These are phyloP conservation scores for Halictus rubicundus DNA, from an alignment of 1,140 invertebrate species.

Conservation along the genomic window DNA sequence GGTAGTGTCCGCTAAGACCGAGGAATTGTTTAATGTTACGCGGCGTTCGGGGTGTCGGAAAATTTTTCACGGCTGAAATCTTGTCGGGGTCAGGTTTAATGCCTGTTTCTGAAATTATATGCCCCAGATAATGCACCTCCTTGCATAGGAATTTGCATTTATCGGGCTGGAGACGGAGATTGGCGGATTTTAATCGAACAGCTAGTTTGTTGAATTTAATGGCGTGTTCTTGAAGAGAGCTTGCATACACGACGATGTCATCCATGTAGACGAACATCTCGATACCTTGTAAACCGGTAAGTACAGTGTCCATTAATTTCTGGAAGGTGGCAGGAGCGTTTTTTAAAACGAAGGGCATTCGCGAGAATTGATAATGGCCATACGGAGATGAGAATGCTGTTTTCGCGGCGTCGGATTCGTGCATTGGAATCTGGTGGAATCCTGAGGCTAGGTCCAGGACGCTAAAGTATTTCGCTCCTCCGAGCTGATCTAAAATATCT, in stretches of 20 bases:
- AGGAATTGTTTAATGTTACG: too few relatives aligned
- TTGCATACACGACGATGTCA: constrained; percentile 3
- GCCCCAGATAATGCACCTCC: too few relatives aligned
- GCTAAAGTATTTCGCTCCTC: constrained; percentile 4
- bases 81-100: too few relatives aligned
- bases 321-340: constrained; percentile 8
- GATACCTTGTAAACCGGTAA: not conserved
- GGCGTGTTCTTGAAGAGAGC: not conserved
- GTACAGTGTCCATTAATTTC: not conserved
- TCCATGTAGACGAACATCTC: constrained; percentile 8
- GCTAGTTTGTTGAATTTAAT: too few relatives aligned
- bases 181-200: too few relatives aligned
- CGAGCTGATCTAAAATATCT: constrained; percentile 1
- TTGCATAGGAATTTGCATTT: too few relatives aligned
- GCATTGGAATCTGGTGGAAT: not conserved
- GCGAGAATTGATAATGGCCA: not conserved
- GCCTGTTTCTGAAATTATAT: too few relatives aligned
- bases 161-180: too few relatives aligned
- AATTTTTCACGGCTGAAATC: too few relatives aligned
- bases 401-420: not conserved
- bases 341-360: constrained; percentile 7
- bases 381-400: constrained; percentile 7
- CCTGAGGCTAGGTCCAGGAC: not conserved
- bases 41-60: too few relatives aligned
- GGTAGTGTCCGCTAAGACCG: too few relatives aligned